Conservation (phyloP, 64 coral and sea anemone species). For the Anthopleura sola region DNA sequence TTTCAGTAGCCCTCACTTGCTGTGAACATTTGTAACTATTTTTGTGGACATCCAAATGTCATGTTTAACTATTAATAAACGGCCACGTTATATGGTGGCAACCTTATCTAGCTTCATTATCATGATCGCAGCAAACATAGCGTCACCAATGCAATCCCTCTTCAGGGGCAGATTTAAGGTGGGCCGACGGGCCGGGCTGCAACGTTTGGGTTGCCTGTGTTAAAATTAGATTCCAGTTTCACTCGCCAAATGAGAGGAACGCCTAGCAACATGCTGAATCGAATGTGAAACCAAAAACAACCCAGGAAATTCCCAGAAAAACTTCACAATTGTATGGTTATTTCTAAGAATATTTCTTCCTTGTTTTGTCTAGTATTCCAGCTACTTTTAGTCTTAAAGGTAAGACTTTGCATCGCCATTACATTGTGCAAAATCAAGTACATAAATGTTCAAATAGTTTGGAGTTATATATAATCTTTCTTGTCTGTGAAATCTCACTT, state of each 20-base stretch:
- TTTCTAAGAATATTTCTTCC: not conserved
- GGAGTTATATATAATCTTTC: no score
- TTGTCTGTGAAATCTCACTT: not conserved
- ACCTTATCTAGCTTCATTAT: no score
- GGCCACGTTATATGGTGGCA: no score
- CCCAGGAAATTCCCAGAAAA: not conserved
- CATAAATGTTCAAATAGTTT: not conserved
- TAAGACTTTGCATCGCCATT: not conserved
- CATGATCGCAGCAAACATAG: no score
- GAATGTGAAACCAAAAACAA: slow-evolving; percentile 1
- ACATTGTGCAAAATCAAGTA: not conserved
- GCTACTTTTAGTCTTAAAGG: not conserved
- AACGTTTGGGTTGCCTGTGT: not conserved
- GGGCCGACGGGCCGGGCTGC: no score
- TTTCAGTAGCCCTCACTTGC: no score
- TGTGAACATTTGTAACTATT: no score
- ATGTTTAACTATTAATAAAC: no score
- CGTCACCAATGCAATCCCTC: no score
- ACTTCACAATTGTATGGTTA: not conserved
- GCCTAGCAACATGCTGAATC: not conserved
- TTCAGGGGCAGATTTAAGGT: no score
- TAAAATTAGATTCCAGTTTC: not conserved
- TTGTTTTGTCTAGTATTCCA: not conserved
- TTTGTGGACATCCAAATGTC: no score
- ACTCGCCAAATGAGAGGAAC: not conserved